Conservation (phyloP, 64 coral and sea anemone species). For the Trachythela sp. region DNA sequence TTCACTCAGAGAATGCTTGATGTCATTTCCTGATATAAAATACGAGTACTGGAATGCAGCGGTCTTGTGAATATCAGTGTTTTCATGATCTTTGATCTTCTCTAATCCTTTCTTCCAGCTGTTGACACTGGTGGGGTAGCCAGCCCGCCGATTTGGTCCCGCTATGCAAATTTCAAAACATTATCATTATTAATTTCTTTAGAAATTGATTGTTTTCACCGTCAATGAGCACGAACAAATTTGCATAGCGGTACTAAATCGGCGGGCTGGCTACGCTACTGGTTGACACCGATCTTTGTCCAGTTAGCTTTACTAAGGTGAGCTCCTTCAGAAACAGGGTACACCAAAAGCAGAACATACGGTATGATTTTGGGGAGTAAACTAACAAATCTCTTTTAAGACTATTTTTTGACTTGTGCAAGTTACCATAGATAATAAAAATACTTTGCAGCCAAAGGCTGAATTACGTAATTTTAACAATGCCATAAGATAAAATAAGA, state of each 20-base stretch:
- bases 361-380: not conserved
- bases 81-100: not conserved
- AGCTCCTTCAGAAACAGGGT: not conserved
- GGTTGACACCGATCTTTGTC: not conserved
- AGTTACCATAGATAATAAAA: not conserved
- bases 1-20: not conserved
- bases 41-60: not conserved
- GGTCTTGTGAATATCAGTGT: not conserved
- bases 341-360: constrained; percentile 7
- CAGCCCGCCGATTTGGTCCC: too few relatives aligned
- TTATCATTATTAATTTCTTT: too few relatives aligned
- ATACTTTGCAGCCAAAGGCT: too few relatives aligned
- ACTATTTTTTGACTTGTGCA: not conserved
- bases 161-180: too few relatives aligned
- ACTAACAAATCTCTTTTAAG: not conserved
- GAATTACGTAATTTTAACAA: too few relatives aligned
- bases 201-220: too few relatives aligned
- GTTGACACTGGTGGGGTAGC: too few relatives aligned
- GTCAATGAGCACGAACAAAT: too few relatives aligned
- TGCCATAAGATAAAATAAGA: too few relatives aligned
- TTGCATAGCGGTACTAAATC: too few relatives aligned
- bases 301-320: not conserved
- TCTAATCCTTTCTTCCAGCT: not conserved
- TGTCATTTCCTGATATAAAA: not conserved
- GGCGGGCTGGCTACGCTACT: too few relatives aligned